Percentiles rank a stretch among this genome's conserved stretches.
Evolutionary conservation across 2,113 vertebrate species (phyloP).

Genomic region (Callaeas wilsoni): DNA sequence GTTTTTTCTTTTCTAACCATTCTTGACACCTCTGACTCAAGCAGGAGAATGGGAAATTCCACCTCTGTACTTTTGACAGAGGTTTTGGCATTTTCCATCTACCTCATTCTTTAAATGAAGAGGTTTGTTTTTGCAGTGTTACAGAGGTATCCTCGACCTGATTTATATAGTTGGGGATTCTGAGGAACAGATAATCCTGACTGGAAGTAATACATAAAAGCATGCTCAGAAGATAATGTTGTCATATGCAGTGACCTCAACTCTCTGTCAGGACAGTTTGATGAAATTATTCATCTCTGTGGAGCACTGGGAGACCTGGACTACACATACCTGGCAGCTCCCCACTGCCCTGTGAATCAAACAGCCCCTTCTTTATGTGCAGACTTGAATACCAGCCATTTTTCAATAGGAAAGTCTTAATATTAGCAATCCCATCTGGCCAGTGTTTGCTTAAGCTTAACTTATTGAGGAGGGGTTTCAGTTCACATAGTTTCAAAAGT

Average conservation of each 20-base stretch:
- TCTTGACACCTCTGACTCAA: neutral
- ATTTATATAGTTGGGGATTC: neutral
- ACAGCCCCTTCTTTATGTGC: neutral
- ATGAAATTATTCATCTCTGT: neutral
- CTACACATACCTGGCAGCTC: neutral
- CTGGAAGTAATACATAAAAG: neutral
- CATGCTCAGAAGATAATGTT: neutral
- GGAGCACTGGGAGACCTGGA: neutral
- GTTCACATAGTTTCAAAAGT: neutral
- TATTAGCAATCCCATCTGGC: neutral
- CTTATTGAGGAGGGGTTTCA: neutral
- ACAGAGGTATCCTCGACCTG: neutral
- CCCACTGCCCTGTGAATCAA: neutral
- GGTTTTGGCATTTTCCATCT: neutral
- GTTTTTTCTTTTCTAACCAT: neutral
- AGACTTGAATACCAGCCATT: neutral
- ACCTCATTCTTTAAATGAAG: neutral
- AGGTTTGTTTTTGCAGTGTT: neutral
- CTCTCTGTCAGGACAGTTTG: neutral
- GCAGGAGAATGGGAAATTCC: neutral
- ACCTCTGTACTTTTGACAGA: neutral
- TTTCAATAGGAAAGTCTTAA: neutral
- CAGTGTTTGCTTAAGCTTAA: conserved; percentile 4
- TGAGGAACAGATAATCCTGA: neutral
- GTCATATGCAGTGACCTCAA: neutral